phyloP scores from a whole-genome alignment of 1,140 invertebrate species.

The Antheraea mylitta region DNA sequence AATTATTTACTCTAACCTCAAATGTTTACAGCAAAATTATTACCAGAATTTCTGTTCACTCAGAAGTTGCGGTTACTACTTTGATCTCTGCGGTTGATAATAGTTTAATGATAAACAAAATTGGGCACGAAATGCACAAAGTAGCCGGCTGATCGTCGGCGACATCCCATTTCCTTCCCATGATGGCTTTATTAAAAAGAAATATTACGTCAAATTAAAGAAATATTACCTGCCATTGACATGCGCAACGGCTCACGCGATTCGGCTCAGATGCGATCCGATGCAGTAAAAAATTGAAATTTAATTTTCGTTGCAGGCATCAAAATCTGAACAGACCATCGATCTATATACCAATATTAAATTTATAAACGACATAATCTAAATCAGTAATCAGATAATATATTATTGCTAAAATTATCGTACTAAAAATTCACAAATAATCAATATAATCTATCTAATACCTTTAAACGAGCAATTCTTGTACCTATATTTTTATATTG shows the following conservation, averaged over 20 bases:
- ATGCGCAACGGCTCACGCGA: neutral
- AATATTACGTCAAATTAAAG: slow-evolving; percentile 6
- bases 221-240: neutral
- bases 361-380: neutral
- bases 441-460: too few species aligned
- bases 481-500: too few species aligned
- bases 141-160: slow-evolving; percentile 4
- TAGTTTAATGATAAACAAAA: slow-evolving; percentile 9
- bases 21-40: slow-evolving; percentile 6
- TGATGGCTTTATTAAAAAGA: slow-evolving; percentile 25
- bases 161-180: slow-evolving; percentile 35
- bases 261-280: neutral
- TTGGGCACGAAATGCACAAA: slow-evolving; percentile 11
- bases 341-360: neutral
- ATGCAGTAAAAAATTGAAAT: slow-evolving; percentile 6
- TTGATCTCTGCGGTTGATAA: slow-evolving; percentile 14
- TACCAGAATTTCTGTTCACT: neutral
- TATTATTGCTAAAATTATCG: too few species aligned
- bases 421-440: too few species aligned
- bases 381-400: neutral
- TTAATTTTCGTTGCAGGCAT: slow-evolving; percentile 16
- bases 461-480: too few species aligned
- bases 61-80: slow-evolving; percentile 15
- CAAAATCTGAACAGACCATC: neutral
- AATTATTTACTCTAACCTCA: neutral